Evolutionary conservation across 37 sponge, comb jelly and placozoan genomes (phyloP).

Genomic region (Tethya wilhelma): DNA sequence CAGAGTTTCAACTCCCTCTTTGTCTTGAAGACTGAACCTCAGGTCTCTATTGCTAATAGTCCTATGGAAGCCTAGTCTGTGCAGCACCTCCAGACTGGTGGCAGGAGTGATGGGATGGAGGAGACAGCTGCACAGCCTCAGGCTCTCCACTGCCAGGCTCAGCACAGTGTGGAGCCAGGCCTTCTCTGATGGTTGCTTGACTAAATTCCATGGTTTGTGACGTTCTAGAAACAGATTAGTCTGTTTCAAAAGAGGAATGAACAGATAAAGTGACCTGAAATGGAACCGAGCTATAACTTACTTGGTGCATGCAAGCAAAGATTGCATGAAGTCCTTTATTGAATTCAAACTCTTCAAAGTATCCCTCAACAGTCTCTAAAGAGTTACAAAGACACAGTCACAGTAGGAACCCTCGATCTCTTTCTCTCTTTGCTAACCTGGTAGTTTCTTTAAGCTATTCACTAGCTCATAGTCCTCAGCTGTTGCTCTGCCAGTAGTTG

Average conservation of each 20-base stretch:
- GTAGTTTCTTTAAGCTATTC: constrained; percentile 10
- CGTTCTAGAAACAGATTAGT: constrained; percentile 60
- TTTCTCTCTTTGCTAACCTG: constrained; percentile 25
- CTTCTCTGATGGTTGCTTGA: constrained; percentile 37
- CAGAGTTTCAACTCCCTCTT: constrained; percentile 2
- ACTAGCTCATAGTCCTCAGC: constrained; percentile 33
- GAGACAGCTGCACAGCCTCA: constrained; percentile 55
- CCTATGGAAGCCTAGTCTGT: constrained; percentile 37
- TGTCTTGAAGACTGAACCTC: neutral
- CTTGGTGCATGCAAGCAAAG: constrained; percentile 67
- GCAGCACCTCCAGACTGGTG: constrained; percentile 15
- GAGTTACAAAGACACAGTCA: neutral
- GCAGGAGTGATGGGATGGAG: constrained; percentile 73
- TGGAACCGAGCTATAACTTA: neutral
- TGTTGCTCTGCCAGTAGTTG: neutral
- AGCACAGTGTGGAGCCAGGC: constrained; percentile 49
- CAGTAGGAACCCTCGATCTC: neutral
- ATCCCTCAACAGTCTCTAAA: constrained; percentile 32
- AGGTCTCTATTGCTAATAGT: neutral
- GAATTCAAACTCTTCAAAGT: constrained; percentile 68
- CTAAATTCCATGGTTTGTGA: constrained; percentile 74
- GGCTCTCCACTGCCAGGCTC: constrained; percentile 43
- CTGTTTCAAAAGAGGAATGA: constrained; percentile 18
- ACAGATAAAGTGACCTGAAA: neutral
- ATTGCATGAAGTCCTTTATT: constrained; percentile 60